Evolutionary conservation across 35 echinoderm and acorn worm genomes (phyloP), one percentile per base, ranked within the genome.

Genomic region (Patiria miniata): DNA sequence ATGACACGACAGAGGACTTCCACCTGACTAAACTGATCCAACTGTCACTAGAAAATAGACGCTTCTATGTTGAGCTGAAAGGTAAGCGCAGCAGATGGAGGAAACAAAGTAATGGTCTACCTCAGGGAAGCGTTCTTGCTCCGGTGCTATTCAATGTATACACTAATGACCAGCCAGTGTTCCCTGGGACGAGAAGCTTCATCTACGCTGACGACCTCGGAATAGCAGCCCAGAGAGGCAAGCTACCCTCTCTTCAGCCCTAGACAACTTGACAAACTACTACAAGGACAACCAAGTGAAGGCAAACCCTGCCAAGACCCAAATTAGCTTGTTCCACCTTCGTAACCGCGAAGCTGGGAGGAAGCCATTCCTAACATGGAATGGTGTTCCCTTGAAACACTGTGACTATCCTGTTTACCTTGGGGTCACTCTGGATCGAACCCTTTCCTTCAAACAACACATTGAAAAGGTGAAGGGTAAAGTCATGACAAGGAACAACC

Each of bases 11-110:
- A 53, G 57, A 37, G 26, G 53, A 80, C 69, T 39, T 50, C 29
- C 85, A 76, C 34, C 81, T 90, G 22, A 91, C 81, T 30, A 80
- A 83, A 44, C 50, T 86, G 30, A 60, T 86, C 14, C 84, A 91
- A 80, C 36, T 68, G 39, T 68, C 86, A 15, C 51, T 91, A 10
- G 76, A 91, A 65, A 91, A 91, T 52, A 38, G 90, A 37, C 82
- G 39, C 47, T 86, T 91, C 90, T 91, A 8, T 37, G 73, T 92
- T 9, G 69, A 91, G 36, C 69, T 91, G 8, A 39, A 65, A 10
- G 77, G 89, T 8, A 91, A 91, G 73, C 26, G 44, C 21, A 92
- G 83, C 57, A 87, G 90, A 44, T 87, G 83, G 83, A 39, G 84
- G 47, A 86, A 51, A 80, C 52, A 55, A 0, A 57, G 78, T 23